These are phyloP conservation scores for Pseudomyrmex flavicornis DNA, from an alignment of 1,140 invertebrate genomes.

Conservation along the genomic window DNA sequence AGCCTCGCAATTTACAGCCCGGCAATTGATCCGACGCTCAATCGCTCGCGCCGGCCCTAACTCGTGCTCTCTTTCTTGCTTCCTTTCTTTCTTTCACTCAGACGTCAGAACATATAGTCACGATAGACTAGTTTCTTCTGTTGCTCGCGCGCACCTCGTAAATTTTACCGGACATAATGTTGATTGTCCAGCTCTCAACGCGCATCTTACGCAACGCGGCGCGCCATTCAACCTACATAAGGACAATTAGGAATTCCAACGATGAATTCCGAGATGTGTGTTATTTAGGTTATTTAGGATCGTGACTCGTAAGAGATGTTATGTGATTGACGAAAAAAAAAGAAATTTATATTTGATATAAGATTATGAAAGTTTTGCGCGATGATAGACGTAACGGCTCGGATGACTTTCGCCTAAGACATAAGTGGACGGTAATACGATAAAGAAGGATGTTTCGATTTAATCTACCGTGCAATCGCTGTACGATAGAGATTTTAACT, in stretches of 20 bases:
- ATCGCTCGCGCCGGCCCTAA: neutral
- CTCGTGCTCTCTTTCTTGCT: constrained; percentile 22
- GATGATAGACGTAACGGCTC: neutral
- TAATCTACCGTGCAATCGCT: neutral
- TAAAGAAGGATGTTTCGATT: neutral
- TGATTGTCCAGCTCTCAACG: constrained; percentile 7
- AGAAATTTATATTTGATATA: neutral
- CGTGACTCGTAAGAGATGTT: neutral
- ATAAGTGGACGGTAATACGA: constrained; percentile 35
- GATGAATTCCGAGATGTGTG: neutral
- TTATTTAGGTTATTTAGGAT: neutral
- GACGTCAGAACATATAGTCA: constrained; percentile 7
- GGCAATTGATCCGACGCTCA: constrained; percentile 38
- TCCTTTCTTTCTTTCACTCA: constrained; percentile 60
- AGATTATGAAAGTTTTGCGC: constrained; percentile 28
- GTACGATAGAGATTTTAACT: constrained; percentile 19
- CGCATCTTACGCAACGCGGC: constrained; percentile 18
- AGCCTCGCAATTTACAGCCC: constrained; percentile 41
- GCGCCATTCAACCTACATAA: neutral
- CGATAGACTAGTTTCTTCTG: constrained; percentile 7
- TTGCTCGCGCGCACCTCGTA: constrained; percentile 27
- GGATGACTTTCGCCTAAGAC: constrained; percentile 18
- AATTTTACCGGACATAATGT: constrained; percentile 66
- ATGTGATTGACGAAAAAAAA: neutral
- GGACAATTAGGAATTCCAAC: constrained; percentile 25